Percentiles rank a stretch among this genome's conserved stretches.
These are phyloP conservation scores for Sebastes iracundus DNA, from an alignment of 2,797 vertebrate genomes.

Conservation along the genomic window DNA sequence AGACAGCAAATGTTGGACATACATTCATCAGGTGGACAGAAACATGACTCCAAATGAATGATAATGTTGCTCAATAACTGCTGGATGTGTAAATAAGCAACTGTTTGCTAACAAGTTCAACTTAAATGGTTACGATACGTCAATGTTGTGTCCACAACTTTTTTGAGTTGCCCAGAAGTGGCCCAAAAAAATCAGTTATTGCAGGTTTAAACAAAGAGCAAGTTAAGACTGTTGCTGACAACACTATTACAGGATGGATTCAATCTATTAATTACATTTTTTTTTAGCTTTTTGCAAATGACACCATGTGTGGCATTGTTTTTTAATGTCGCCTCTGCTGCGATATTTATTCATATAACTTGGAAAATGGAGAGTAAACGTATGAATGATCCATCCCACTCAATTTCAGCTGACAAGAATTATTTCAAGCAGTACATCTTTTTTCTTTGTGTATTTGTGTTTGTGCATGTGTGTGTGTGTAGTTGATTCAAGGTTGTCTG, in stretches of 20 bases:
- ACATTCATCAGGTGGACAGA: not conserved
- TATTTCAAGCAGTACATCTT: not conserved
- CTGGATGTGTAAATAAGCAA: not conserved
- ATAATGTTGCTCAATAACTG: not conserved
- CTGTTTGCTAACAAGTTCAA: not conserved
- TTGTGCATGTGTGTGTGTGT: not conserved
- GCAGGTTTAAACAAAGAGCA: not conserved
- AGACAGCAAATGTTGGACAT: not conserved
- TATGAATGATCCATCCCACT: not conserved
- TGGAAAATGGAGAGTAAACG: not conserved
- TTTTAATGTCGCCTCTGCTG: not conserved
- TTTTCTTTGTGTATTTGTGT: not conserved
- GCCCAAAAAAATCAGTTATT: not conserved
- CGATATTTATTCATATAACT: not conserved
- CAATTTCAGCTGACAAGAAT: not conserved
- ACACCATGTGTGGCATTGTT: not conserved
- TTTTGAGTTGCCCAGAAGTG: not conserved
- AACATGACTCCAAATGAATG: not conserved
- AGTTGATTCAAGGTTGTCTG: constrained; percentile 80
- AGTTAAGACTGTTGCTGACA: not conserved
- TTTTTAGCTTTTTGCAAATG: not conserved
- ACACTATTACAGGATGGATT: not conserved
- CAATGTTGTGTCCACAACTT: not conserved
- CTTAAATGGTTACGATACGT: not conserved
- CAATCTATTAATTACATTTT: not conserved